phyloP scores from a whole-genome alignment of 2,888 invertebrate genomes.

The Mycalesis mineus region DNA sequence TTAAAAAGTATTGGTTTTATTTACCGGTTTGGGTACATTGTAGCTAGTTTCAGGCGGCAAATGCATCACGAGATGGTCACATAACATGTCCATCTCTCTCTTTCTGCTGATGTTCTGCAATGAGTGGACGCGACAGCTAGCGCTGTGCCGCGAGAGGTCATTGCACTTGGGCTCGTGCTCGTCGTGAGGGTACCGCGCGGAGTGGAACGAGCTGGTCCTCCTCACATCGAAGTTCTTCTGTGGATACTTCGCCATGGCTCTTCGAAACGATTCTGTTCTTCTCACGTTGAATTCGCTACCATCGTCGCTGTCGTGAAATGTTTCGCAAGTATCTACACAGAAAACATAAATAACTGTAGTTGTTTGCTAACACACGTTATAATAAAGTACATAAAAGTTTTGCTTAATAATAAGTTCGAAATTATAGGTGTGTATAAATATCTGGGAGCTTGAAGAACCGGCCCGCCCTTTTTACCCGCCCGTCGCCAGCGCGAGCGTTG shows the following conservation, averaged over 20 bases:
- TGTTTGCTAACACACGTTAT: too few relatives aligned
- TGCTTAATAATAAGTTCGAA: too few relatives aligned
- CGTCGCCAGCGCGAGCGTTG: slow-evolving; percentile 61
- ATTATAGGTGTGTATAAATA: too few relatives aligned
- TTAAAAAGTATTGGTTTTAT: too few relatives aligned
- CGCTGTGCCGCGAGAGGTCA: slow-evolving; percentile 47
- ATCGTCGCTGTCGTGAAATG: slow-evolving; percentile 67
- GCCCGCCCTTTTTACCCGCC: too few relatives aligned
- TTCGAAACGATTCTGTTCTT: slow-evolving; percentile 62
- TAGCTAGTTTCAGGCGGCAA: slow-evolving; percentile 63
- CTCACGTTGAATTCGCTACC: slow-evolving; percentile 66
- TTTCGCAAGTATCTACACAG: slow-evolving; percentile 46
- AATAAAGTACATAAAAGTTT: too few relatives aligned
- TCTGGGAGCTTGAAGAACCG: too few relatives aligned
- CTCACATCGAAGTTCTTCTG: slow-evolving; percentile 59
- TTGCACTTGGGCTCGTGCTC: slow-evolving; percentile 46
- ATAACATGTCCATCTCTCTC: slow-evolving; percentile 59
- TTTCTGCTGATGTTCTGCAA: slow-evolving; percentile 65
- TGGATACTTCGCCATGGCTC: slow-evolving; percentile 51
- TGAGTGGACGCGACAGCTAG: slow-evolving; percentile 62
- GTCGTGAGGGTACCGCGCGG: slow-evolving; percentile 58
- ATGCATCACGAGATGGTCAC: slow-evolving; percentile 65
- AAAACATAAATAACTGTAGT: neutral
- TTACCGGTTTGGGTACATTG: slow-evolving; percentile 59
- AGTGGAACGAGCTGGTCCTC: slow-evolving; percentile 65